A percentile compares a stretch with the other conserved stretches of the same genome.
Evolutionary conservation across 1,140 invertebrate genomes (phyloP).

Genomic region (Caenorhabditis briggsae): DNA sequence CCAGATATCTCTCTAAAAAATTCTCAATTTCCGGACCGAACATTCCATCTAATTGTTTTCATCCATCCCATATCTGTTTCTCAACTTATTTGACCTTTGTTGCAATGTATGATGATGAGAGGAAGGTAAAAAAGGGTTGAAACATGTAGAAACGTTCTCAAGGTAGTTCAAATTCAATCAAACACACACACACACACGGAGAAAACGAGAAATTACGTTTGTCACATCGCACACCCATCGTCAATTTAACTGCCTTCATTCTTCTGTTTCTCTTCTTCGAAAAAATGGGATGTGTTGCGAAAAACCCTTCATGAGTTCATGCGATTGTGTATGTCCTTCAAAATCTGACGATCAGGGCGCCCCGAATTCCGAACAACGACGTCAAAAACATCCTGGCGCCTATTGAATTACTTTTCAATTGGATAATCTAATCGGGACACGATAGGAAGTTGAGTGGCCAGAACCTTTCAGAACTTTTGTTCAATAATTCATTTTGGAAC

Average conservation of each 20-base stretch:
- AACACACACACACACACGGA: neutral
- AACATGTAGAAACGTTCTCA: conserved; percentile 46
- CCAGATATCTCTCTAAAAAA: too few relatives aligned
- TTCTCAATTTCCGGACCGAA: neutral
- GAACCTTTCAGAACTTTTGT: conserved; percentile 13
- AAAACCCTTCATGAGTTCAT: conserved; percentile 40
- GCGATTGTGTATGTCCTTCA: conserved; percentile 31
- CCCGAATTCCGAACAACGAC: conserved; percentile 40
- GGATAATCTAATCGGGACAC: conserved; percentile 26
- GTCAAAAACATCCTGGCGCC: conserved; percentile 36
- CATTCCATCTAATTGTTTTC: neutral
- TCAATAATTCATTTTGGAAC: neutral
- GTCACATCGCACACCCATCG: conserved; percentile 14
- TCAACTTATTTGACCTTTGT: neutral
- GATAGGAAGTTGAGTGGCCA: neutral
- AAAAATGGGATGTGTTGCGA: neutral
- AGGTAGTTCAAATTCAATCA: conserved; percentile 48
- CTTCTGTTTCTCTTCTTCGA: neutral
- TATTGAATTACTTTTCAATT: neutral
- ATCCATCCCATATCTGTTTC: neutral
- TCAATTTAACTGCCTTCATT: conserved; percentile 39
- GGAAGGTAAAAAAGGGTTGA: conserved; percentile 17
- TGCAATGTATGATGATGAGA: neutral
- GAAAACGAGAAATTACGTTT: conserved; percentile 40
- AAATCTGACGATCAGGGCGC: neutral